A percentile compares a stretch with the other conserved stretches of the same genome.
Conservation (phyloP, 2,888 invertebrate genomes). For the Apotomis betuletana region DNA sequence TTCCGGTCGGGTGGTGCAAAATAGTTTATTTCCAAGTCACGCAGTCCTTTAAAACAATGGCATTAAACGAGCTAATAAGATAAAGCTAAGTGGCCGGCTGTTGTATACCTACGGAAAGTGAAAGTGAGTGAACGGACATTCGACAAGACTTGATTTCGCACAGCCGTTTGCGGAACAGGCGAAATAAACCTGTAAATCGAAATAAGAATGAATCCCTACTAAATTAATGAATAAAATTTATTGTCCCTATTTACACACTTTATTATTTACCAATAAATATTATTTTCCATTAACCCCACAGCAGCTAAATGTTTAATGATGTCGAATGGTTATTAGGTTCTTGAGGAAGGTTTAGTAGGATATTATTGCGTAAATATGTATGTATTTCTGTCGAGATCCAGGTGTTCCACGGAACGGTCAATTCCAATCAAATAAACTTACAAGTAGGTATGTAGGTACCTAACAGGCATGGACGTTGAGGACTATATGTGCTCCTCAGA, state of each 20-base stretch:
- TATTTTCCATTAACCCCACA: too few relatives aligned
- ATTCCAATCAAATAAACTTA: not conserved
- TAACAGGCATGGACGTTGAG: not conserved
- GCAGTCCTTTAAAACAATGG: constrained; percentile 46
- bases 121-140: constrained; percentile 65
- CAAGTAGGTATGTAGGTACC: not conserved
- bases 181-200: constrained; percentile 38
- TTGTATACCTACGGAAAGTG: constrained; percentile 51
- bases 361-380: too few relatives aligned
- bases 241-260: too few relatives aligned
- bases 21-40: constrained; percentile 17
- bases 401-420: not conserved
- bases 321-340: too few relatives aligned
- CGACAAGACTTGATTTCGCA: constrained; percentile 70
- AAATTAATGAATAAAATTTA: too few relatives aligned
- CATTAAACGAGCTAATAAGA: constrained; percentile 58
- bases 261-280: too few relatives aligned
- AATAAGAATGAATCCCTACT: too few relatives aligned
- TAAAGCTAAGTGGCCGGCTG: constrained; percentile 46
- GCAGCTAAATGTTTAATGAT: too few relatives aligned
- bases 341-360: too few relatives aligned
- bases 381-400: not conserved
- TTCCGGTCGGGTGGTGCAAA: constrained; percentile 7
- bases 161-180: constrained; percentile 54
- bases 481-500: not conserved